Percentiles rank a stretch among this genome's conserved stretches.
Evolutionary conservation across 2,797 vertebrate species (phyloP).

Genomic region (Telmatherina bonti): DNA sequence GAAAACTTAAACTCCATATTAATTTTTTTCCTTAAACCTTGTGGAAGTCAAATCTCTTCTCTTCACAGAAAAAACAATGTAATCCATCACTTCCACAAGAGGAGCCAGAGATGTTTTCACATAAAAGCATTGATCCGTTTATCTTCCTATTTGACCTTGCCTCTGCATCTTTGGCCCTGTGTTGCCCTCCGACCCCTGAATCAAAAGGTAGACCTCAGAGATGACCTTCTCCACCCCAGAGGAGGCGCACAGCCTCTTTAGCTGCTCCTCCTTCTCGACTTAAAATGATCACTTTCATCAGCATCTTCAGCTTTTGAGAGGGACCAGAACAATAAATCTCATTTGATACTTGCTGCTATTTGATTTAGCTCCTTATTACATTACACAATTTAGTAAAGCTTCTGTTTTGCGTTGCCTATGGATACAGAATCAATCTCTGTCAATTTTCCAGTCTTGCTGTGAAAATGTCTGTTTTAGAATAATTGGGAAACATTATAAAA

Average conservation of each 20-base stretch:
- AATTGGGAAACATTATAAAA: conserved; percentile 62
- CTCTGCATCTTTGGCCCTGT: conserved; percentile 73
- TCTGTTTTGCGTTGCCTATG: conserved; percentile 68
- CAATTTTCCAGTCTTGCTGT: conserved; percentile 58
- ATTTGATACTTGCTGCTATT: conserved; percentile 76
- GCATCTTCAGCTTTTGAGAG: conserved; percentile 67
- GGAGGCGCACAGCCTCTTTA: conserved; percentile 46
- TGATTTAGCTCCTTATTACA: conserved; percentile 81
- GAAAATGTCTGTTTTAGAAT: conserved; percentile 65
- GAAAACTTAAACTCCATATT: not conserved
- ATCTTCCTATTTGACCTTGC: conserved; percentile 73
- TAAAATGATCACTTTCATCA: conserved; percentile 75
- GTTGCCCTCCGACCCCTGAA: conserved; percentile 69
- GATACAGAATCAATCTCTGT: conserved; percentile 72
- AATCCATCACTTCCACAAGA: conserved; percentile 48
- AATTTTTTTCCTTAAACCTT: not conserved
- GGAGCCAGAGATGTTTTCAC: conserved; percentile 69
- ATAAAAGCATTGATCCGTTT: conserved; percentile 79
- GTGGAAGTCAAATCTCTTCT: conserved; percentile 38
- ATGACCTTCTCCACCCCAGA: conserved; percentile 56
- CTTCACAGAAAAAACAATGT: conserved; percentile 23
- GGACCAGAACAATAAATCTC: conserved; percentile 78
- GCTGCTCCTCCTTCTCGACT: conserved; percentile 58
- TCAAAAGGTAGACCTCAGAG: conserved; percentile 53
- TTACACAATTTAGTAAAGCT: conserved; percentile 78